Evolutionary conservation across 2,888 invertebrate species (phyloP), one percentile per base, ranked within the genome.

Genomic region (Eudasyphora cyanicolor): DNA sequence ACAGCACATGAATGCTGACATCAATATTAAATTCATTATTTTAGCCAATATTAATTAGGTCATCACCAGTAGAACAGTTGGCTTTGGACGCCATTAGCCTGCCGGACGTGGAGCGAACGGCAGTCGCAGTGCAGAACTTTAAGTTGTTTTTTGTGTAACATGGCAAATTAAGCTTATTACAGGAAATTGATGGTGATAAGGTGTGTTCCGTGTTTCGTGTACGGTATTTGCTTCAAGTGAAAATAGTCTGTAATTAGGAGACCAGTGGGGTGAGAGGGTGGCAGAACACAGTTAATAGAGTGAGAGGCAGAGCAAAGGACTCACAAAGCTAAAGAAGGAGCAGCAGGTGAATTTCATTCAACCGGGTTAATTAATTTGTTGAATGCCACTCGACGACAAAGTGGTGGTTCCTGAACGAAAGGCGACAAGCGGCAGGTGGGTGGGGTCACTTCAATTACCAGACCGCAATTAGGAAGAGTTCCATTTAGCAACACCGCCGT

Each of bases 1-100:
- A 19, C 35, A 67, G 21, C 21, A 67, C 42, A 42, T 77, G 54
- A 45, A 79, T 73, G 35, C 73, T 76, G 57, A 69, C 73, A 83
- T 78, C 67, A 64, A 67, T 80, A 80, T 80, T 64, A 77, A 64
- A 78, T 78, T 80, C 67, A 81, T 81, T 84, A 81, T 81, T 84
- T 69, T 76, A 76, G 81, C 45, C 78, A 81, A 81, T 81, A 81
- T 73, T 84, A 84, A 84, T 84, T 84, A 67, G 81, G 84, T 78
- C 81, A 84, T 76, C 67, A 79, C 57, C 27, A 35, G 64, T 64
- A 64, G 38, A 2, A n/a, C 12, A n/a, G 64, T 38, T 64, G 64
- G 12, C 38, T 14, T n/a, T 29, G 60, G n/a, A 19, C 7, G 54
- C 54, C 54, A 62, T 32, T 62, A 62, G 32, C n/a, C 21, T 29